These are phyloP conservation scores for Notospermus geniculatus DNA, from an alignment of 1,140 invertebrate species.

Conservation along the genomic window DNA sequence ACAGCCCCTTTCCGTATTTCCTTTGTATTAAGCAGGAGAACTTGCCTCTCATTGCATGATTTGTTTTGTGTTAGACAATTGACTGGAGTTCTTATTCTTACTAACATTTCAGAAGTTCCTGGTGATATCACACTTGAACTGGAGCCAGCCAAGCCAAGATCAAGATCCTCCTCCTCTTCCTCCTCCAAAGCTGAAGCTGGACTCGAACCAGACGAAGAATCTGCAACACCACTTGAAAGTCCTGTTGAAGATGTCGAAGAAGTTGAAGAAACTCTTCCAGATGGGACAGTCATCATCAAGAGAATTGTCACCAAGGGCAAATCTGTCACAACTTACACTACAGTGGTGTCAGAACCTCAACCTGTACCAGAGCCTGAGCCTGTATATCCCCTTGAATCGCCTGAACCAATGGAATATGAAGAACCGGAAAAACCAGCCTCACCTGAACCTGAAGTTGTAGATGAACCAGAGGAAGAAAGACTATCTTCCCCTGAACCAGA, in stretches of 20 bases:
- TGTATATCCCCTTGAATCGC: conserved; percentile 31
- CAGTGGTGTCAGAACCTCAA: neutral
- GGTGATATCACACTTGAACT: no score
- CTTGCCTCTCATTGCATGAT: no score
- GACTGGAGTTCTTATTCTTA: no score
- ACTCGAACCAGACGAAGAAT: no score
- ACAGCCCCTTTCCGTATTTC: no score
- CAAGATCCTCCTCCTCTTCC: no score
- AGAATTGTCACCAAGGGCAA: neutral
- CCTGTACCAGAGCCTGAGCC: conserved; percentile 21
- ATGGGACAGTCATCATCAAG: conserved; percentile 39
- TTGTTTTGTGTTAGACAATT: no score
- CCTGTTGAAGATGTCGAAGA: conserved; percentile 18
- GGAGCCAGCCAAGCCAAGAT: no score
- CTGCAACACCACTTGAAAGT: neutral
- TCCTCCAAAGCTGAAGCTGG: no score
- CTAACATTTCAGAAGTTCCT: no score
- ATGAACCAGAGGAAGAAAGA: conserved; percentile 26
- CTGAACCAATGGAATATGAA: conserved; percentile 18
- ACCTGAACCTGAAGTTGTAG: conserved; percentile 37
- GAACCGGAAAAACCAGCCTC: conserved; percentile 30
- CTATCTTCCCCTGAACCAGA: neutral
- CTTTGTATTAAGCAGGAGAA: no score
- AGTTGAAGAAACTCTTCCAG: conserved; percentile 37
- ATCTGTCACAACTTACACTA: neutral